phyloP scores from a whole-genome alignment of 2,797 vertebrate genomes.

The Melanogrammus aeglefinus region DNA sequence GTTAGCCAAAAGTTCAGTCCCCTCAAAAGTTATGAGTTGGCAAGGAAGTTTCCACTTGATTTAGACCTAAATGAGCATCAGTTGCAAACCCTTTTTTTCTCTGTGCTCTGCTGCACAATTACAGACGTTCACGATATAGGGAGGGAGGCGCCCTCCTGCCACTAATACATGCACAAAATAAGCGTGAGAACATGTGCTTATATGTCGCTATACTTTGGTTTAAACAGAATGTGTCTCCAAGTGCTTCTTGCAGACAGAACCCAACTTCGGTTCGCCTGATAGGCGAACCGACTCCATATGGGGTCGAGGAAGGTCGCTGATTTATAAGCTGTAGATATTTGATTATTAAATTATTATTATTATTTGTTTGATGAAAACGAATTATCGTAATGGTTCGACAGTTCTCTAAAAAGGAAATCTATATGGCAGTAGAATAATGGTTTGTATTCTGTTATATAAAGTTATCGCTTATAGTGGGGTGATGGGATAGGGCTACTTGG shows the following conservation, averaged over 20 bases:
- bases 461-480: neutral
- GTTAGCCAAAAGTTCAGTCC: conserved; percentile 51
- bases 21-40: conserved; percentile 43
- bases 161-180: neutral
- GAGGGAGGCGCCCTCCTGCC: neutral
- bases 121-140: neutral
- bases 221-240: too few relatives aligned
- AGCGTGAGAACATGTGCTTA: too few relatives aligned
- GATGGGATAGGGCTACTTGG: neutral
- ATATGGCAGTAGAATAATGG: neutral
- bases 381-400: neutral
- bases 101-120: neutral
- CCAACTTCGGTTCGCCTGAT: too few relatives aligned
- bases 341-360: neutral
- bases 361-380: neutral
- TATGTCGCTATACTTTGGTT: too few relatives aligned
- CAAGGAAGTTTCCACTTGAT: conserved; percentile 37
- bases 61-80: conserved; percentile 12
- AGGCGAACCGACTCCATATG: too few relatives aligned
- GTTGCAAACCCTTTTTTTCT: neutral
- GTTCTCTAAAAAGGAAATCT: neutral
- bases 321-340: too few relatives aligned
- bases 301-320: too few relatives aligned
- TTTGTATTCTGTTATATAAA: neutral
- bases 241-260: too few relatives aligned